Percentiles rank a stretch among this genome's conserved stretches.
Evolutionary conservation across 2,113 vertebrate genomes (phyloP).

Genomic region (Eretmochelys imbricata): DNA sequence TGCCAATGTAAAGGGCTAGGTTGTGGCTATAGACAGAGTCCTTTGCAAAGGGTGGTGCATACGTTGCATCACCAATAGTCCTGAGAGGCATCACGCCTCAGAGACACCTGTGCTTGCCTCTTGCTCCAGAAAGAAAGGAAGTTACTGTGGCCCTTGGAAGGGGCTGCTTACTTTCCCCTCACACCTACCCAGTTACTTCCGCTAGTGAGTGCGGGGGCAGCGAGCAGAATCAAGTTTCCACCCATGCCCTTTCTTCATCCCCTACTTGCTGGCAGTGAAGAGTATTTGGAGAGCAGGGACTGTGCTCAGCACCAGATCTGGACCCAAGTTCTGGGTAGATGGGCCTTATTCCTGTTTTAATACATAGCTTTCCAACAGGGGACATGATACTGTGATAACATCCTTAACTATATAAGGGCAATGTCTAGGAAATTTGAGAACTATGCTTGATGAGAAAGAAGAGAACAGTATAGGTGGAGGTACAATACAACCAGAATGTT

Average conservation of each 20-base stretch:
- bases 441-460: neutral
- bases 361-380: neutral
- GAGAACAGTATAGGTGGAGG: neutral
- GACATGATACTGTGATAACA: neutral
- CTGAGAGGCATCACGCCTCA: neutral
- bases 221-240: neutral
- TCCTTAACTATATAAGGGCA: neutral
- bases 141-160: neutral
- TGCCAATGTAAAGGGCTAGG: neutral
- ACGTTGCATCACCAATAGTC: neutral
- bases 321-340: neutral
- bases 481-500: neutral
- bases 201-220: neutral
- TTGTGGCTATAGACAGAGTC: neutral
- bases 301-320: neutral
- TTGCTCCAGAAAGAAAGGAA: neutral
- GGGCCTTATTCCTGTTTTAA: neutral
- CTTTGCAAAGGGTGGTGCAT: neutral
- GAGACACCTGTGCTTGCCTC: neutral
- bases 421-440: neutral
- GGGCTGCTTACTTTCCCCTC: neutral
- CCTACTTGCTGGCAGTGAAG: neutral
- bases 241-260: neutral
- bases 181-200: neutral
- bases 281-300: neutral